Conservation (phyloP, 53 echinoderm and acorn worm species). For the Temnopleurus reevesii region DNA sequence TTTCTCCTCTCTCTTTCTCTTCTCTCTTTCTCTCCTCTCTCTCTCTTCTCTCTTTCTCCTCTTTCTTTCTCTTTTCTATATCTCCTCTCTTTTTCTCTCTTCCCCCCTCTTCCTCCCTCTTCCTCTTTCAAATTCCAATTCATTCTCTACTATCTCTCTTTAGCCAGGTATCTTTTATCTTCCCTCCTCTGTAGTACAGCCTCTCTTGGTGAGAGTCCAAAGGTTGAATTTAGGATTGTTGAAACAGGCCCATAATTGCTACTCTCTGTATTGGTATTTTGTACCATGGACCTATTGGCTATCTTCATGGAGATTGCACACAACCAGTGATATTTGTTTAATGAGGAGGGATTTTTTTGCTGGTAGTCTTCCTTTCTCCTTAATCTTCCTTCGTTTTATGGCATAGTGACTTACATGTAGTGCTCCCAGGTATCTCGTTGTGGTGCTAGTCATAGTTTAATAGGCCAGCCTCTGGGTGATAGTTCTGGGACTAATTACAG, state of each 20-base stretch:
- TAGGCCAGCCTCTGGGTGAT: no score
- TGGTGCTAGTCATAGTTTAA: no score
- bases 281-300: conserved; percentile 1
- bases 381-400: not conserved
- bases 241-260: conserved; percentile 44
- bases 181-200: not conserved
- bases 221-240: conserved; percentile 34
- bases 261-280: conserved; percentile 7
- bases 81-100: not conserved
- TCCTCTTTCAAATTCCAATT: not conserved
- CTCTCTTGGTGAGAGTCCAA: conserved; percentile 18
- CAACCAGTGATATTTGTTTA: conserved; percentile 20
- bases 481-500: no score
- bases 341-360: conserved; percentile 31
- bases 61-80: not conserved
- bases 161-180: not conserved
- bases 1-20: not conserved
- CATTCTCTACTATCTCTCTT: not conserved
- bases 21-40: not conserved
- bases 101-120: not conserved
- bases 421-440: not conserved
- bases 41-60: not conserved
- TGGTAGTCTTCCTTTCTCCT: conserved; percentile 1
- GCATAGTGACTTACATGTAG: not conserved
- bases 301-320: not conserved